A percentile compares a stretch with the other conserved stretches of the same genome.
Conservation (phyloP, 2,797 vertebrate genomes). For the Ctenosaura bakeri region DNA sequence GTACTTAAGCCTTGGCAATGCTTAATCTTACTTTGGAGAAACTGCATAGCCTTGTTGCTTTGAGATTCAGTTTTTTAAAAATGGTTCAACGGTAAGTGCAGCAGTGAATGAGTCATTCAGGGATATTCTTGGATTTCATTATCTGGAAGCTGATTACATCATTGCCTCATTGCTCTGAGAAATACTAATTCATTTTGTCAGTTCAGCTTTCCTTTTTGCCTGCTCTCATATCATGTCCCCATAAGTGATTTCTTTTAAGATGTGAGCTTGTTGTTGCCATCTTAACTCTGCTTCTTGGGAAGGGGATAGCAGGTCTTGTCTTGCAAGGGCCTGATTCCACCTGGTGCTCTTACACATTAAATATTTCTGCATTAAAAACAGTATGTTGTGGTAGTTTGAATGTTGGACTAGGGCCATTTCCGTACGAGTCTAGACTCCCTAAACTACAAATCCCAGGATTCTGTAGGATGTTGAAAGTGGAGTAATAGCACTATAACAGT, state of each 20-base stretch:
- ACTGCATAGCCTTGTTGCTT: fast-evolving
- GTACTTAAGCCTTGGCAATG: conserved; percentile 17
- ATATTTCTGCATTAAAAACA: too few species aligned
- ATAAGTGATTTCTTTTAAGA: neutral
- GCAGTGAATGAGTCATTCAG: conserved; percentile 1
- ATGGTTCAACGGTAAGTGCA: neutral
- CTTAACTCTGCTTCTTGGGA: conserved; percentile 17
- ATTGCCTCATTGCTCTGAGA: conserved; percentile 9
- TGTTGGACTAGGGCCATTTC: too few species aligned
- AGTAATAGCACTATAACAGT: too few species aligned
- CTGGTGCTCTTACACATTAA: conserved; percentile 23
- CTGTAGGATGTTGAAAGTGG: too few species aligned
- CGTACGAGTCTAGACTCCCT: too few species aligned
- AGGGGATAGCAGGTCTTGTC: conserved; percentile 20
- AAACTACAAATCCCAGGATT: too few species aligned
- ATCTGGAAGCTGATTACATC: conserved; percentile 10
- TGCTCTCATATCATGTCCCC: conserved; percentile 9
- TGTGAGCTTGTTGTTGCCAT: neutral
- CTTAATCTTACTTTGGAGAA: neutral
- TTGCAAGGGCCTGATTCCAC: conserved; percentile 34
- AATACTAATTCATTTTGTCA: conserved; percentile 33
- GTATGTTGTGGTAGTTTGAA: too few species aligned
- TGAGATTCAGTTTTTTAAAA: neutral
- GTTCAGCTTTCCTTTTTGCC: conserved; percentile 10
- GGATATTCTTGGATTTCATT: conserved; percentile 36